phyloP scores from a whole-genome alignment of 2,888 invertebrate genomes.

The Heliconius ismenius region DNA sequence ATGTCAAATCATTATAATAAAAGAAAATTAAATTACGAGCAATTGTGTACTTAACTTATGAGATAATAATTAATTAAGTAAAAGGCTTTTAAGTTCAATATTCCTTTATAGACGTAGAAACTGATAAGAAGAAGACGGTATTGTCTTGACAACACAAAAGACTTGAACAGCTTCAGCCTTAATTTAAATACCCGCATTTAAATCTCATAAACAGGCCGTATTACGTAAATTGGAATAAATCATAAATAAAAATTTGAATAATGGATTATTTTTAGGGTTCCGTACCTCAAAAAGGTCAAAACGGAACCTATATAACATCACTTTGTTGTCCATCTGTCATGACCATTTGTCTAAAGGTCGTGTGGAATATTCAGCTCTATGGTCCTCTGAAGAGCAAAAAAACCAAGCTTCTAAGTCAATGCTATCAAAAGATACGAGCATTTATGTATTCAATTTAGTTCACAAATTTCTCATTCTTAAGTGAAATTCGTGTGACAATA shows the following conservation, averaged over 20 bases:
- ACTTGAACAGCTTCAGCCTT: conserved; percentile 15
- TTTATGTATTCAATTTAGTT: too few species aligned
- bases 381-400: not conserved
- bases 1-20: not conserved
- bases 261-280: not conserved
- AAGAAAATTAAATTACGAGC: conserved; percentile 5
- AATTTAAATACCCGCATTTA: conserved; percentile 26
- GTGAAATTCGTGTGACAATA: not conserved
- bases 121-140: conserved; percentile 22
- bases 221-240: conserved; percentile 3
- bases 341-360: not conserved
- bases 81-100: conserved; percentile 22
- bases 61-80: conserved; percentile 19
- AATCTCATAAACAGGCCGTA: conserved; percentile 15
- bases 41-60: conserved; percentile 12
- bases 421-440: not conserved
- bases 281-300: not conserved
- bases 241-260: not conserved
- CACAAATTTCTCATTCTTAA: not conserved
- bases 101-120: conserved; percentile 22
- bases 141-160: conserved; percentile 24
- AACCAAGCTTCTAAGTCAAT: not conserved
- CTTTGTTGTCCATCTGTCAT: not conserved
- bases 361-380: not conserved
- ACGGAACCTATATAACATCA: not conserved